Evolutionary conservation across 2,797 vertebrate species (phyloP).

Genomic region (Tolypeutes matacus): DNA sequence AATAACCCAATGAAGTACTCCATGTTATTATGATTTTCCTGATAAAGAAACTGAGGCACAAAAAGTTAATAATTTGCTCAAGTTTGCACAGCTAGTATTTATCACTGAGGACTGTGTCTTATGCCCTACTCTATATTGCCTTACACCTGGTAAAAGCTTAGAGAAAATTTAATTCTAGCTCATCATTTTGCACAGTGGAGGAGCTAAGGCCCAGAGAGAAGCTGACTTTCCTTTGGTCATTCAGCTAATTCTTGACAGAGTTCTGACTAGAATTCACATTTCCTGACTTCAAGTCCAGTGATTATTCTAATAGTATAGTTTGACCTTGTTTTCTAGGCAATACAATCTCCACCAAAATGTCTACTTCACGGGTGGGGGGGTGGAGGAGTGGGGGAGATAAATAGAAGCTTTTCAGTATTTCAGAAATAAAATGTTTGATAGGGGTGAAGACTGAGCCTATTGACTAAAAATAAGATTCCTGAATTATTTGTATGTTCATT

Average conservation of each 20-base stretch:
- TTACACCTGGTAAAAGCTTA: neutral
- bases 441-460: neutral
- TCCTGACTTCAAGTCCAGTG: neutral
- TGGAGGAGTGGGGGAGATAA: neutral
- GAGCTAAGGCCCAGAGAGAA: neutral
- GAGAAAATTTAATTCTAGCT: slow-evolving; percentile 22
- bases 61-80: slow-evolving; percentile 26
- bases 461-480: slow-evolving; percentile 2
- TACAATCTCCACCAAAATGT: neutral
- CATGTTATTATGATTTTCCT: slow-evolving; percentile 19
- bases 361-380: neutral
- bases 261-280: slow-evolving; percentile 1
- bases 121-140: slow-evolving; percentile 8
- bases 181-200: slow-evolving; percentile 47
- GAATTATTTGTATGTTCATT: slow-evolving; percentile 27
- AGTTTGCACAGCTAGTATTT: neutral
- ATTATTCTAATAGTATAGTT: neutral
- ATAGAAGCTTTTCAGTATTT: neutral
- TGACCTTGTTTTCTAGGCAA: neutral
- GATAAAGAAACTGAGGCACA: neutral
- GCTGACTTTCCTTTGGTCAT: neutral
- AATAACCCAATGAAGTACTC: neutral
- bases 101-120: neutral
- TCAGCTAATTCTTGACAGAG: neutral
- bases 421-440: slow-evolving; percentile 45